These are phyloP conservation scores for Caretta caretta DNA, from an alignment of 2,113 vertebrate genomes.

Conservation along the genomic window DNA sequence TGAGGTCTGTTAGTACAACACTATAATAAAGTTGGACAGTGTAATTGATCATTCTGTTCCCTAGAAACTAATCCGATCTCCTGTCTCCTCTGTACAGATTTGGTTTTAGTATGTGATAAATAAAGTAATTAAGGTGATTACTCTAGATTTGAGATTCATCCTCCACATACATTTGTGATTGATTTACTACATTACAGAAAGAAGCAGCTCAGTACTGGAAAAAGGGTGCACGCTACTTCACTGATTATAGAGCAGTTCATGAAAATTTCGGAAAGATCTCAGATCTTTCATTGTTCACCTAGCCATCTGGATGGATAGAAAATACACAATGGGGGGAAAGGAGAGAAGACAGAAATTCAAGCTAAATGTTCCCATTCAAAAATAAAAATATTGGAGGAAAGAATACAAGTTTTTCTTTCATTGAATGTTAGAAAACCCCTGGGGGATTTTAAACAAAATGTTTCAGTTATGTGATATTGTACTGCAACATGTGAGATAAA, in stretches of 20 bases:
- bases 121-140: background rate
- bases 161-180: rapidly evolving
- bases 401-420: background rate
- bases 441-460: background rate
- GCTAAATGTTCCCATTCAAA: background rate
- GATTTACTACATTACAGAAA: background rate
- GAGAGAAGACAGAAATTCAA: background rate
- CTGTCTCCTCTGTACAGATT: background rate
- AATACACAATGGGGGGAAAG: background rate
- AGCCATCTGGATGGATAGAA: background rate
- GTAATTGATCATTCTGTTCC: background rate
- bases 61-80: background rate
- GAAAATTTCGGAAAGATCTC: background rate
- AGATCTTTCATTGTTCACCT: background rate
- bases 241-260: background rate
- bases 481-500: background rate
- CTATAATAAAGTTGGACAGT: background rate
- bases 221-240: background rate
- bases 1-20: background rate
- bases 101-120: background rate
- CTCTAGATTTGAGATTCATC: background rate
- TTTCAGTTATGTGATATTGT: background rate
- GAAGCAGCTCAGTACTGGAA: background rate
- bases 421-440: background rate
- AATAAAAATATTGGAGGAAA: background rate